phyloP scores from a whole-genome alignment of 2,113 vertebrate genomes.

The Otolemur garnettii region DNA sequence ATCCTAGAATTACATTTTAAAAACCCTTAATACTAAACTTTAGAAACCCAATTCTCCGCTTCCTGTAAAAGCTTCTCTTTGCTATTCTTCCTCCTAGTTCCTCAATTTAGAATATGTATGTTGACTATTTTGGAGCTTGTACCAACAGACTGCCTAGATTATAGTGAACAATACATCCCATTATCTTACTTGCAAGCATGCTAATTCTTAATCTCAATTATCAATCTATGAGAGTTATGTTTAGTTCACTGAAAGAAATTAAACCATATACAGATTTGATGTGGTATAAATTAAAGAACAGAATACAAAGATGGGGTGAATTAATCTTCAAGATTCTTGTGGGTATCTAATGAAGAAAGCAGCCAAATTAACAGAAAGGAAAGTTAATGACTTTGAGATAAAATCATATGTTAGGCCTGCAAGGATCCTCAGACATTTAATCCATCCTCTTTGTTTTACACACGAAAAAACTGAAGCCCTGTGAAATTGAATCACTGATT shows the following conservation, averaged over 20 bases:
- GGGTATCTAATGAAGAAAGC: neutral
- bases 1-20: neutral
- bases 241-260: neutral
- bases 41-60: neutral
- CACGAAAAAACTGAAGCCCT: neutral
- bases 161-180: neutral
- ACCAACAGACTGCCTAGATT: neutral
- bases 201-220: neutral
- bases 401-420: neutral
- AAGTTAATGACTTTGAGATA: neutral
- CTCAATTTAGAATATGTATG: neutral
- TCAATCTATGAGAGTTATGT: neutral
- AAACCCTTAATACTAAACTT: neutral
- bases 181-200: neutral
- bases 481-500: neutral
- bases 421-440: neutral
- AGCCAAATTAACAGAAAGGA: neutral
- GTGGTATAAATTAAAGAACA: neutral
- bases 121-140: neutral
- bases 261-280: constrained; percentile 28
- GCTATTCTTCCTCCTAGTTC: neutral
- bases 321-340: neutral
- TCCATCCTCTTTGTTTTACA: neutral
- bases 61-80: neutral
- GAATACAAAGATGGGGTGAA: neutral